Base-by-base conservation (phyloP, 2,113 vertebrate species). In the Octodon degus region DNA sequence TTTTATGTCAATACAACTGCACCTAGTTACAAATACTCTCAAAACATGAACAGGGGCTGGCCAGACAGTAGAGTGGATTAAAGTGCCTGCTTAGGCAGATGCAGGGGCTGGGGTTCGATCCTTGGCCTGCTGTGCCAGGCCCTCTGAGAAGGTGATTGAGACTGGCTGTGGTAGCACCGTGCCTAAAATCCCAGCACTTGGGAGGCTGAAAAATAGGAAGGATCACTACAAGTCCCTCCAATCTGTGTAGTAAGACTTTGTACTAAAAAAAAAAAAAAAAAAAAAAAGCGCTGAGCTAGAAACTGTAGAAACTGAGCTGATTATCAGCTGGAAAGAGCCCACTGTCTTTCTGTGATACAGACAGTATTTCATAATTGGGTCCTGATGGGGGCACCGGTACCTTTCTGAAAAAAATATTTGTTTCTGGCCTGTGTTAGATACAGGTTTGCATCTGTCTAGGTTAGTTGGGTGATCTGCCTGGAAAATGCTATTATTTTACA, bases 11-110 rank as follows among this genome's bases (percentile, higher is more conserved):
- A 11, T 91, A 37, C 37, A 37, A 79, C 25, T 76, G 20, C 70
- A 74, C n/a, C 55, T 90, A 89, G 63, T 90, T 85, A 70, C 32
- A 20, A 43, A 90, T 34, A 79, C 68, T 83, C 50, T 96, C 24
- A 60, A 93, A 40, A 85, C 81, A 43, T 43, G 65, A 85, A 93
- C 68, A 92, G 14, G 53, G 14, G 53, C 53, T 14, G 13, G 14
- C 53, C 14, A 12, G 2, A 55, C 14, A 55, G 53, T 13, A 14
- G 12, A 55, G 53, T 14, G 13, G 53, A 55, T 55, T 55, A 13
- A 55, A 55, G 53, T 14, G 13, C 53, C 53, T 55, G 53, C 53
- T 14, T 55, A 55, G 53, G 53, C 53, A 55, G 53, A 55, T 3
- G 13, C 53, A 55, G 53, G 14, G 53, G 10, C 53, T 55, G 53